A percentile compares a stretch with the other conserved stretches of the same genome.
phyloP scores from a whole-genome alignment of 2,888 invertebrate genomes.

The Andrena fulva region DNA sequence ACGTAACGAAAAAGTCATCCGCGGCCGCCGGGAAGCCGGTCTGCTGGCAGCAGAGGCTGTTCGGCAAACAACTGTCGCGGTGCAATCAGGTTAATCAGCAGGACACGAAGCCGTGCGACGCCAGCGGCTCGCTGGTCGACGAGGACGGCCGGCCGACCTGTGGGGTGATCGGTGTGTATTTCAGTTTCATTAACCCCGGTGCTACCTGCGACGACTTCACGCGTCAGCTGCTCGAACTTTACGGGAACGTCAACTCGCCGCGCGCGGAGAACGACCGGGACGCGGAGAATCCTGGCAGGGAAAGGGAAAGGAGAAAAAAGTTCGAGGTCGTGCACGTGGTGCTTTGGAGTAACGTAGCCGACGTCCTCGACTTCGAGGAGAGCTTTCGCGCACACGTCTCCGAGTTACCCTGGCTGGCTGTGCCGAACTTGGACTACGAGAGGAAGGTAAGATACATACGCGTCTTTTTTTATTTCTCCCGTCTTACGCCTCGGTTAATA shows the following conservation, averaged over 20 bases:
- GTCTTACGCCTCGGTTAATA: neutral
- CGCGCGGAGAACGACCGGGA: slow-evolving; percentile 53
- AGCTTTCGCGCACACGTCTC: slow-evolving; percentile 88
- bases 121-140: slow-evolving; percentile 68
- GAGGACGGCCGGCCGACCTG: slow-evolving; percentile 73
- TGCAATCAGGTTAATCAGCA: slow-evolving; percentile 74
- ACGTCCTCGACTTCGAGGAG: slow-evolving; percentile 88
- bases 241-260: slow-evolving; percentile 76
- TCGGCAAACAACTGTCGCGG: slow-evolving; percentile 81
- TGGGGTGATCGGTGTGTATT: slow-evolving; percentile 88
- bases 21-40: slow-evolving; percentile 57
- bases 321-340: slow-evolving; percentile 90
- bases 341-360: slow-evolving; percentile 89
- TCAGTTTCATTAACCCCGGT: slow-evolving; percentile 90
- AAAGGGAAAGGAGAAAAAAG: slow-evolving; percentile 83
- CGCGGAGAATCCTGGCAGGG: slow-evolving; percentile 75
- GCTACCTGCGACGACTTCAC: slow-evolving; percentile 89
- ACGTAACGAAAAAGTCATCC: slow-evolving; percentile 57
- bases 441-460: slow-evolving; percentile 87
- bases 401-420: slow-evolving; percentile 90
- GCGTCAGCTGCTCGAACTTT: slow-evolving; percentile 88
- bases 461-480: neutral
- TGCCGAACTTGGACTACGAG: slow-evolving; percentile 90
- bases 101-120: slow-evolving; percentile 67
- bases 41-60: slow-evolving; percentile 82